Evolutionary conservation across 2,797 vertebrate genomes (phyloP), one percentile per base, ranked within the genome.

Genomic region (Rallus crepitans): DNA sequence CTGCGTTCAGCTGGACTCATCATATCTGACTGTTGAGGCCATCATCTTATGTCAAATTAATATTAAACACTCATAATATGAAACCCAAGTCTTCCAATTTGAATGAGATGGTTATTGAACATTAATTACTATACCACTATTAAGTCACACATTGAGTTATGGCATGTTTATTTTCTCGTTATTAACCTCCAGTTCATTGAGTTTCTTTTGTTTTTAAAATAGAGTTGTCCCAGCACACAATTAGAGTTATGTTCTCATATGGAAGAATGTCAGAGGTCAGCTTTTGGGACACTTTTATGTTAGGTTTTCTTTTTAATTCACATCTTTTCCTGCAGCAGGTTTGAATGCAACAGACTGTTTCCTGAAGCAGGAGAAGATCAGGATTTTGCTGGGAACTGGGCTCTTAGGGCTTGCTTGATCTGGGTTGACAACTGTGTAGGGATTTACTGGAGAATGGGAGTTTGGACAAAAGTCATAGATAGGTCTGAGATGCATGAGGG

Each of bases 1-100:
- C 61, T 71, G 12, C 35, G 48, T 68, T 90, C 83, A 89, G 48
- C 83, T 80, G 55, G 48, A 59, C 56, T 93, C 56, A 24, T 13
- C 9, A 20, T 59, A 37, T 35, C 76, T 30, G 65, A 93, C 80
- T 88, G 70, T 56, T 60, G 87, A 88, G 77, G 31, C 53, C 73
- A 88, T 70, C 68, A 79, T 70, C 73, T 70, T 82, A 87, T 84
- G 91, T 90, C 94, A 93, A 65, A 89, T 94, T 91, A 96, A 76
- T 84, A 91, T 94, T 95, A 93, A 93, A 79, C 33, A 94, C 88
- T 84, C 80, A 84, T 94, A 72, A 80, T 87, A 84, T 61, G 80
- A 93, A 94, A 78, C n/a, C 61, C 35, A 76, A 31, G 60, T 42
- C 60, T 68, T 89, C 94, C 59, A 89, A 89, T 93, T 9, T 90